These are phyloP conservation scores for Anolis carolinensis DNA, from an alignment of 2,113 vertebrate species.

Conservation along the genomic window DNA sequence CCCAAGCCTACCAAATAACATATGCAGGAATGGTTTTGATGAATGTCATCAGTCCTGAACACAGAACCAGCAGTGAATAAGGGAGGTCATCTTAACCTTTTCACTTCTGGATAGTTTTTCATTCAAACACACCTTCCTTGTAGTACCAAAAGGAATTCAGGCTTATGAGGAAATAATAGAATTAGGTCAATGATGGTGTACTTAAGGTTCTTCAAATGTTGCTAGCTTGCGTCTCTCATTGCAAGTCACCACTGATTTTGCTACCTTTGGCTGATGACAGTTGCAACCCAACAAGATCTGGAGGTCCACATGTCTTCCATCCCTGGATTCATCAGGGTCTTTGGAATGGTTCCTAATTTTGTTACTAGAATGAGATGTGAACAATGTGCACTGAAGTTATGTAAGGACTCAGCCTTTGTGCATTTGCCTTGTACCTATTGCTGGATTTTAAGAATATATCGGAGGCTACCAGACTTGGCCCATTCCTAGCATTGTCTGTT, in stretches of 20 bases:
- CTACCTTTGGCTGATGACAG: too few species aligned
- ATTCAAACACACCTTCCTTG: background rate
- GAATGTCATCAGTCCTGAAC: background rate
- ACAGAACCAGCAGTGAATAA: background rate
- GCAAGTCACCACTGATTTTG: too few species aligned
- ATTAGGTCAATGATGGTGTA: too few species aligned
- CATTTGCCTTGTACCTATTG: background rate
- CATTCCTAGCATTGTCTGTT: background rate
- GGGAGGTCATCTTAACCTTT: background rate
- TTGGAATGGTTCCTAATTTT: background rate
- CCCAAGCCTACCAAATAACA: too few species aligned
- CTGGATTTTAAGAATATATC: background rate
- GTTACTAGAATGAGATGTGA: background rate
- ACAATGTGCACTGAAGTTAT: background rate
- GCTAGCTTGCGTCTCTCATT: too few species aligned
- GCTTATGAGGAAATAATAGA: too few species aligned
- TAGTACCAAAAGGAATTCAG: too few species aligned
- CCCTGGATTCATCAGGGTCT: background rate
- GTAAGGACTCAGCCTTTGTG: background rate
- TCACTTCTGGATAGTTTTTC: background rate
- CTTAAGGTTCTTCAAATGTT: too few species aligned
- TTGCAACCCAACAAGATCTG: background rate
- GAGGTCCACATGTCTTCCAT: background rate
- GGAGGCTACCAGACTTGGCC: background rate
- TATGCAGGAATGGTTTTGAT: too few species aligned